Conservation (phyloP, 2,888 invertebrate genomes). For the Agonopterix subpropinquella region DNA sequence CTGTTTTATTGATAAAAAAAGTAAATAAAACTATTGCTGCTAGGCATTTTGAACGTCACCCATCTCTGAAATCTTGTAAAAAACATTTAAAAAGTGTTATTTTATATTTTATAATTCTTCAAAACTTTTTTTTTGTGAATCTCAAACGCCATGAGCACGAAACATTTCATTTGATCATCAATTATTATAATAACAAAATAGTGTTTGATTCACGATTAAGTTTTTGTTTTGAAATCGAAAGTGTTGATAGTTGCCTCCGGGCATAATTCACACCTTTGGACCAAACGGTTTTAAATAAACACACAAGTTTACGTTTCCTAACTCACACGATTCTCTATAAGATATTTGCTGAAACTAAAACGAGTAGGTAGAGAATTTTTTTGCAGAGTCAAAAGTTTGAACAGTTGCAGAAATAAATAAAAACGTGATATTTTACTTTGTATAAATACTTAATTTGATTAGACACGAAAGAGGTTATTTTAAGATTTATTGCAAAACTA, state of each 20-base stretch:
- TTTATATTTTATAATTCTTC: too few relatives aligned
- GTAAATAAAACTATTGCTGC: too few relatives aligned
- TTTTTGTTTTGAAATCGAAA: constrained; percentile 24
- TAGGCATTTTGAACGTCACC: too few relatives aligned
- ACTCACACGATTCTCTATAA: not conserved
- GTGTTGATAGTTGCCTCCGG: constrained; percentile 50
- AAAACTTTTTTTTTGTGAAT: too few relatives aligned
- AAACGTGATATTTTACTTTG: constrained; percentile 1
- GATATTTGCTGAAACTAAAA: constrained; percentile 4
- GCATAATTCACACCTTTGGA: constrained; percentile 36
- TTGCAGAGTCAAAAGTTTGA: constrained; percentile 6
- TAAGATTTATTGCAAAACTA: too few relatives aligned
- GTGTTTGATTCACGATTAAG: constrained; percentile 23
- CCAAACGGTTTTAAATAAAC: constrained; percentile 1
- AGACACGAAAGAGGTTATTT: not conserved
- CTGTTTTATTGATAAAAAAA: too few relatives aligned
- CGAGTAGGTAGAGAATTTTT: not conserved
- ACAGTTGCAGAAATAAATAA: constrained; percentile 17
- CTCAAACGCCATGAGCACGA: too few relatives aligned
- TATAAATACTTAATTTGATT: constrained; percentile 2
- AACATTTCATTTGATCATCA: constrained; percentile 23
- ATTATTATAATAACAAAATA: constrained; percentile 46
- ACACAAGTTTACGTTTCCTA: constrained; percentile 6
- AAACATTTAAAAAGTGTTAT: too few relatives aligned
- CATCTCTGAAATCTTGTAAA: too few relatives aligned